A percentile compares a stretch with the other conserved stretches of the same genome.
These are phyloP conservation scores for Geophilus truncorum DNA, from an alignment of 2,888 invertebrate genomes.

Conservation along the genomic window DNA sequence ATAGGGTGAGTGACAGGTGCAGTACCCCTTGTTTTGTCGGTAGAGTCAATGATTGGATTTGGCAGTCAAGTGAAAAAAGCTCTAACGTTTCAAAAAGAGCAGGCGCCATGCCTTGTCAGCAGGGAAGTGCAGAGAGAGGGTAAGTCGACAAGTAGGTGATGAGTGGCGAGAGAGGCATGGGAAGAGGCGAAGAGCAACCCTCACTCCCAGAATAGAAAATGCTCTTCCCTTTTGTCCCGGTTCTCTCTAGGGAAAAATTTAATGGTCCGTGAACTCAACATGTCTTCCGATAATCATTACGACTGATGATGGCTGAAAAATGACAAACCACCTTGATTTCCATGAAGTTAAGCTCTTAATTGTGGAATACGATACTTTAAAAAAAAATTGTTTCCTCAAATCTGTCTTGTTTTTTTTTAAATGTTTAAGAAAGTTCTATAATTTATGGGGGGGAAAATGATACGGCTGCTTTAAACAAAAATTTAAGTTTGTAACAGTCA, in stretches of 20 bases:
- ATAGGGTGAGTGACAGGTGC: background rate
- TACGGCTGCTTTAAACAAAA: too few species aligned
- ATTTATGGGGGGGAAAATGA: too few species aligned
- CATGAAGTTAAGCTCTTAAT: too few species aligned
- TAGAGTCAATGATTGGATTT: background rate
- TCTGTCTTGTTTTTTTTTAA: too few species aligned
- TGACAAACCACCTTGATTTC: background rate
- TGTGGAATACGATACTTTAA: too few species aligned
- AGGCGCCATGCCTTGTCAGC: constrained; percentile 20
- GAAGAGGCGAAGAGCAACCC: background rate
- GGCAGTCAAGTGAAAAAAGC: constrained; percentile 6
- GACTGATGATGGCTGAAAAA: background rate
- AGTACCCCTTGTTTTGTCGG: background rate
- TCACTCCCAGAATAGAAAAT: background rate
- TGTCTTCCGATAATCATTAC: background rate
- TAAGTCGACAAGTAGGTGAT: constrained; percentile 21
- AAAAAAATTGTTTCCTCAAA: too few species aligned
- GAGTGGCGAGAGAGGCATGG: background rate
- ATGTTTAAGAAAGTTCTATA: too few species aligned
- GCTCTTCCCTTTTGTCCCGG: background rate
- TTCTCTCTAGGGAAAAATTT: background rate
- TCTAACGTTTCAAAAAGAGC: constrained; percentile 6
- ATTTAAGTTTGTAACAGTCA: too few species aligned
- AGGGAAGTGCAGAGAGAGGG: background rate
- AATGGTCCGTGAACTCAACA: background rate